These are phyloP conservation scores for Pedionomus torquatus DNA, from an alignment of 2,113 vertebrate species.

Conservation along the genomic window DNA sequence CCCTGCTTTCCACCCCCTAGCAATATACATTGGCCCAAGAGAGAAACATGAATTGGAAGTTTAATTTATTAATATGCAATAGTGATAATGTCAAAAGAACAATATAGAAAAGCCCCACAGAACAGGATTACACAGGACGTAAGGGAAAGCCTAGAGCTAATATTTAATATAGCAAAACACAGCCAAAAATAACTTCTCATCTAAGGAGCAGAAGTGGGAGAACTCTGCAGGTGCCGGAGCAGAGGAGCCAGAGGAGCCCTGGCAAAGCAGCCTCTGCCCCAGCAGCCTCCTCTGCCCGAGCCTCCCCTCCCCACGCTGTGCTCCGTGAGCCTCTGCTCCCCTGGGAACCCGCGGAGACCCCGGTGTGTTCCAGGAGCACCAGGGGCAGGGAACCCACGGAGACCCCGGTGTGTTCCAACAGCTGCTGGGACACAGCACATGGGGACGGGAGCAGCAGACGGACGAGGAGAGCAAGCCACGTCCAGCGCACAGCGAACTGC, in stretches of 20 bases:
- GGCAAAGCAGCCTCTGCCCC: background rate
- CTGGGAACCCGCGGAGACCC: background rate
- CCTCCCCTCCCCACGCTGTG: background rate
- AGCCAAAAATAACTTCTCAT: constrained; percentile 56
- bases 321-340: background rate
- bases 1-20: constrained; percentile 49
- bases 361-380: background rate
- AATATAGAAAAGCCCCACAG: constrained; percentile 54
- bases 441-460: background rate
- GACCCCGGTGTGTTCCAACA: too few relatives aligned
- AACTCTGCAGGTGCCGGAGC: constrained; percentile 2
- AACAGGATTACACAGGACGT: constrained; percentile 39
- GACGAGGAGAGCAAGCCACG: background rate
- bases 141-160: constrained; percentile 62
- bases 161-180: constrained; percentile 63
- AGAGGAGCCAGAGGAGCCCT: background rate
- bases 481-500: background rate
- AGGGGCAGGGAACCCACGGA: background rate
- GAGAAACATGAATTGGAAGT: constrained; percentile 49
- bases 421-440: too few relatives aligned
- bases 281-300: background rate
- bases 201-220: background rate
- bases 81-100: constrained; percentile 67
- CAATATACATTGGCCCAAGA: constrained; percentile 55
- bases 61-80: constrained; percentile 67